Conservation (phyloP, 2,888 invertebrate species). For the Esperia sulphurella region DNA sequence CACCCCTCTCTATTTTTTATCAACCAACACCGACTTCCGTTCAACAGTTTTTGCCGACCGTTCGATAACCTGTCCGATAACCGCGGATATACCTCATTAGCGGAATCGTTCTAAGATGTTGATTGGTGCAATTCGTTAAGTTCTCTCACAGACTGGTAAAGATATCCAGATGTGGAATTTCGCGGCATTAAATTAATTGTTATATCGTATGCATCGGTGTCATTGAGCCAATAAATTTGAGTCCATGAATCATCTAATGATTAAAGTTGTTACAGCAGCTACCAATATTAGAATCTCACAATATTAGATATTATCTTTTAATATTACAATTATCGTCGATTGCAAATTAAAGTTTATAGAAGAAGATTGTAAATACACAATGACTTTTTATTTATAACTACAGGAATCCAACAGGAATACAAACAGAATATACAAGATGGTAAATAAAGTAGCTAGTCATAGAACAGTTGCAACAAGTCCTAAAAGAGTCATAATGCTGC, state of each 20-base stretch:
- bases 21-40: slow-evolving; percentile 62
- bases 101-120: slow-evolving; percentile 48
- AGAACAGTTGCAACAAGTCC: slow-evolving; percentile 15
- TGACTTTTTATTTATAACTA: too few relatives aligned
- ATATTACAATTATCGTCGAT: too few relatives aligned
- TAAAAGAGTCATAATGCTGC: slow-evolving; percentile 16
- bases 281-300: too few relatives aligned
- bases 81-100: slow-evolving; percentile 71
- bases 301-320: too few relatives aligned
- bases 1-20: slow-evolving; percentile 67
- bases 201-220: too few relatives aligned
- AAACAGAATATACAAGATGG: too few relatives aligned
- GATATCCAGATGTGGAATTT: slow-evolving; percentile 13
- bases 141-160: slow-evolving; percentile 28
- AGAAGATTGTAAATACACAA: too few relatives aligned
- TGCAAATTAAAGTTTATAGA: too few relatives aligned
- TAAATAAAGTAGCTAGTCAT: neutral
- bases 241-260: too few relatives aligned
- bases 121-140: slow-evolving; percentile 46
- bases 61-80: slow-evolving; percentile 68
- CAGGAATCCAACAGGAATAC: too few relatives aligned
- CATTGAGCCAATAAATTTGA: neutral
- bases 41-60: slow-evolving; percentile 62
- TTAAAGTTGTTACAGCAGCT: too few relatives aligned
- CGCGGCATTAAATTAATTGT: slow-evolving; percentile 37